Percentiles rank a stretch among this genome's conserved stretches.
Conservation (phyloP, 2,888 invertebrate genomes). For the Coenonympha glycerion region DNA sequence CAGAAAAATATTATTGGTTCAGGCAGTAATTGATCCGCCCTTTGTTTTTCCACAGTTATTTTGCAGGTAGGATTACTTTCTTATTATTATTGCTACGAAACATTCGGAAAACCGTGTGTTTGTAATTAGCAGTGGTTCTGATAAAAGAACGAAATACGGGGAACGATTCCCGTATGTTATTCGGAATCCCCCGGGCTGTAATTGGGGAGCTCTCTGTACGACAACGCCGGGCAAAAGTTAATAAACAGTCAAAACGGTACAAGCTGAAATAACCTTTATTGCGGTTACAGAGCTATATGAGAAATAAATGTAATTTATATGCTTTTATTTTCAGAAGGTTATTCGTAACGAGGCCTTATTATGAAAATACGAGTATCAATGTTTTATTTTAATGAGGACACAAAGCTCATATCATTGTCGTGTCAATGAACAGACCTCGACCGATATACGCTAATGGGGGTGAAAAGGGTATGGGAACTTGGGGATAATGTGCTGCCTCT, state of each 20-base stretch:
- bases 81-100: constrained; percentile 4
- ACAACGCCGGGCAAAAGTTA: neutral
- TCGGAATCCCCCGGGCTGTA: constrained; percentile 42
- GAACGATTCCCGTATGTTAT: constrained; percentile 54
- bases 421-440: constrained; percentile 4
- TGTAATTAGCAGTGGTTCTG: constrained; percentile 48
- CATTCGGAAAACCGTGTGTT: constrained; percentile 18
- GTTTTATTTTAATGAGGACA: constrained; percentile 15
- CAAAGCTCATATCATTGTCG: neutral
- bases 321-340: neutral
- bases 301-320: neutral
- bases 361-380: too few relatives aligned
- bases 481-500: too few relatives aligned
- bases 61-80: constrained; percentile 7
- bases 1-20: neutral
- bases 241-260: constrained; percentile 4
- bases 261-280: constrained; percentile 10
- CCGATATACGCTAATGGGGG: neutral
- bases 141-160: constrained; percentile 42
- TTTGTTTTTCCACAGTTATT: neutral
- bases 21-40: too few relatives aligned
- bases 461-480: neutral
- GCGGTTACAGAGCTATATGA: constrained; percentile 1
- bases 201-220: constrained; percentile 29
- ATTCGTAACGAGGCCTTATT: neutral